These are phyloP conservation scores for Bombyx mori DNA, from an alignment of 1,140 invertebrate genomes.

Conservation along the genomic window DNA sequence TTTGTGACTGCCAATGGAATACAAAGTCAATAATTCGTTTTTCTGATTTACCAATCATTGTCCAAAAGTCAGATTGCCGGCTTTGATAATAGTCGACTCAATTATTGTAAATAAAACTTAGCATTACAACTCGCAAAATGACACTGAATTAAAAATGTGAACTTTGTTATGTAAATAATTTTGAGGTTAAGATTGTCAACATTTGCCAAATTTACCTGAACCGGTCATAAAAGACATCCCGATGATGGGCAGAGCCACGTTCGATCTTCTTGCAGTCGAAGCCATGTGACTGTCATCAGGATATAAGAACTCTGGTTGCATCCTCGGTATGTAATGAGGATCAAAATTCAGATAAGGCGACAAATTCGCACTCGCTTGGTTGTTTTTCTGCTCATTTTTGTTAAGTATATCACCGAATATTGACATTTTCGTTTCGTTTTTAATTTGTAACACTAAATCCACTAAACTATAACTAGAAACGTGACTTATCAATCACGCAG, in stretches of 20 bases:
- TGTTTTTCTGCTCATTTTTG: conserved; percentile 54
- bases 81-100: too few relatives aligned
- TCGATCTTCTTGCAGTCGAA: conserved; percentile 62
- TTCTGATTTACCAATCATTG: too few relatives aligned
- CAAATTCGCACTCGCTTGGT: conserved; percentile 65
- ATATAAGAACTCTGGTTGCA: conserved; percentile 94
- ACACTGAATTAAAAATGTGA: background rate
- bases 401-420: conserved; percentile 56
- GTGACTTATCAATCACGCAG: conserved; percentile 36
- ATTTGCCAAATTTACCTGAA: conserved; percentile 64
- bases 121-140: background rate
- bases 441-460: conserved; percentile 31
- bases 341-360: conserved; percentile 96
- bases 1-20: too few relatives aligned
- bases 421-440: conserved; percentile 39
- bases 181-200: conserved; percentile 43
- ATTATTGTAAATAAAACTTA: background rate
- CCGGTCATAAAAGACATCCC: conserved; percentile 89
- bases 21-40: too few relatives aligned
- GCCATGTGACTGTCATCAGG: conserved; percentile 78
- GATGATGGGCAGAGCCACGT: conserved; percentile 93
- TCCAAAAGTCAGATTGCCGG: too few relatives aligned
- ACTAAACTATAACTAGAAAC: conserved; percentile 43
- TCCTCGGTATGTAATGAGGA: conserved; percentile 83
- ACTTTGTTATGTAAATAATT: conserved; percentile 42